phyloP scores from a whole-genome alignment of 2,797 vertebrate species.

The Hippopotamyrus pictus region DNA sequence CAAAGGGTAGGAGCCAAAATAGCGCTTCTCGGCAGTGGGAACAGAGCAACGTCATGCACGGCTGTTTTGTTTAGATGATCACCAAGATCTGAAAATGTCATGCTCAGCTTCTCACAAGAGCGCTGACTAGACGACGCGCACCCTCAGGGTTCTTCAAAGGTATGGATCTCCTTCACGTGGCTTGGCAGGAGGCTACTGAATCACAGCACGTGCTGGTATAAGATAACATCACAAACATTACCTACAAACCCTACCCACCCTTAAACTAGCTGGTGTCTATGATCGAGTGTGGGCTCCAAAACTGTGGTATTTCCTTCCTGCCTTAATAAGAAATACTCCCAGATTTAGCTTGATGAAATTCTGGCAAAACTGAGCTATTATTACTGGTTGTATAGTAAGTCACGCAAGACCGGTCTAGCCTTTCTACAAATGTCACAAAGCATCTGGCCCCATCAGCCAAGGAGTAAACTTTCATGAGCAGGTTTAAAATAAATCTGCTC shows the following conservation, averaged over 20 bases:
- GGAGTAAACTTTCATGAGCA: conserved; percentile 13
- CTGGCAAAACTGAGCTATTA: conserved; percentile 15
- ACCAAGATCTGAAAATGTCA: neutral
- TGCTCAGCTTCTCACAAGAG: neutral
- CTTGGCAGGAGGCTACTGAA: neutral
- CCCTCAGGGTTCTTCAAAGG: neutral
- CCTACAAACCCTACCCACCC: neutral
- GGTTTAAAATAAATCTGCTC: conserved; percentile 23
- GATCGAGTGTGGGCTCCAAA: neutral
- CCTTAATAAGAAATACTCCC: neutral
- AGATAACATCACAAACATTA: neutral
- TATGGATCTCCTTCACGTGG: neutral
- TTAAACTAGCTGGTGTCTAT: neutral
- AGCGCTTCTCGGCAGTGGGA: neutral
- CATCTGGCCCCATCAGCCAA: neutral
- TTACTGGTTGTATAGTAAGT: conserved; percentile 9
- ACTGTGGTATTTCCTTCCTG: neutral
- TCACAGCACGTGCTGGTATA: neutral
- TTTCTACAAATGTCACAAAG: conserved; percentile 8
- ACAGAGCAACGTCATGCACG: neutral
- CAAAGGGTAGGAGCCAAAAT: neutral
- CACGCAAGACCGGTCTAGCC: neutral
- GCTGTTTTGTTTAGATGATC: neutral
- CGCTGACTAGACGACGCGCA: neutral
- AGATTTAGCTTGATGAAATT: neutral